A percentile compares a stretch with the other conserved stretches of the same genome.
Evolutionary conservation across 2,797 vertebrate species (phyloP).

Genomic region (Muscicapa striata): DNA sequence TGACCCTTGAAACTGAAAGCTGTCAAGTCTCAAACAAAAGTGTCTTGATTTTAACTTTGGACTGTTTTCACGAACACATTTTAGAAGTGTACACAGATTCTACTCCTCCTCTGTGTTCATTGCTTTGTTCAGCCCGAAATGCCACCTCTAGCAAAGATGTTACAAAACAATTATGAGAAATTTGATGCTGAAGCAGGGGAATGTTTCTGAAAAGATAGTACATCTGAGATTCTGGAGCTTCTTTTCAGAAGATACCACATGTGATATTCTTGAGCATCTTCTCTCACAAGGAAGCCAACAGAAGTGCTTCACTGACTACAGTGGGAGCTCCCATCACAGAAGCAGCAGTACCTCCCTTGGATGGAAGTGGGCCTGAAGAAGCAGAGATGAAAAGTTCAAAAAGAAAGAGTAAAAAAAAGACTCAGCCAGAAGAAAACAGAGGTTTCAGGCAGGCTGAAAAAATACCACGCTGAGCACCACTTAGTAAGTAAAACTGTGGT

Average conservation of each 20-base stretch:
- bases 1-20: not conserved
- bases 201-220: not conserved
- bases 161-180: not conserved
- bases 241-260: not conserved
- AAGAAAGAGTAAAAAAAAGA: not conserved
- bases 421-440: not conserved
- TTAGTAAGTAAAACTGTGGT: not conserved
- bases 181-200: not conserved
- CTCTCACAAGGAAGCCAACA: not conserved
- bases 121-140: constrained; percentile 19
- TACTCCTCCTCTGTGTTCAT: not conserved
- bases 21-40: not conserved
- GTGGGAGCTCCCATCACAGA: not conserved
- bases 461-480: not conserved
- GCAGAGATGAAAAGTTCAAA: not conserved
- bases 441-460: not conserved
- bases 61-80: not conserved
- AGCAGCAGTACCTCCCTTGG: not conserved
- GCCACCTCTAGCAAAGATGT: not conserved
- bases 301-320: not conserved
- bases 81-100: not conserved
- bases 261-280: not conserved
- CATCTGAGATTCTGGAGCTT: not conserved
- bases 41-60: not conserved
- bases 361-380: not conserved